Conservation (phyloP, 2,888 invertebrate species). For the Galeruca laticollis region DNA sequence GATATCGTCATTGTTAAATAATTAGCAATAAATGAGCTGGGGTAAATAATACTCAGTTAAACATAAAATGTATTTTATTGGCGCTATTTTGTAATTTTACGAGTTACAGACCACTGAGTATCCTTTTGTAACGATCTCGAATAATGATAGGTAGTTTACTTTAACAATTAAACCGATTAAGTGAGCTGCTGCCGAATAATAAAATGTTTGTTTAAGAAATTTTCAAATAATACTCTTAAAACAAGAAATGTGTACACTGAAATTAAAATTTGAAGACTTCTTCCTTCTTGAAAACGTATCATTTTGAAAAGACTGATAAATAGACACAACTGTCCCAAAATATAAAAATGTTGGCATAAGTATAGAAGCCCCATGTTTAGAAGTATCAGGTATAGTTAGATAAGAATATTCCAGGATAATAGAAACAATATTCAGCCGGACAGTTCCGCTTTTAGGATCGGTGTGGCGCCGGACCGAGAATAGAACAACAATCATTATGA, state of each 20-base stretch:
- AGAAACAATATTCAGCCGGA: no score
- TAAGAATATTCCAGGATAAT: no score
- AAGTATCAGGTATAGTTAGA: no score
- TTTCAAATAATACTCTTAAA: conserved; percentile 31
- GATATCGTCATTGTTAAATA: conserved; percentile 22
- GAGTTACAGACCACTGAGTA: conserved; percentile 30
- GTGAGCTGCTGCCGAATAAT: conserved; percentile 25
- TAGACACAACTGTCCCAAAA: no score
- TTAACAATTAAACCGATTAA: conserved; percentile 31
- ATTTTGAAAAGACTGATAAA: no score
- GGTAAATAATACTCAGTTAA: conserved; percentile 31
- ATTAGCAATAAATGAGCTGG: conserved; percentile 26
- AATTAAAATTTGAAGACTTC: not conserved
- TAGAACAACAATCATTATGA: no score
- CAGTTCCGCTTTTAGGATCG: no score
- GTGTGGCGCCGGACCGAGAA: no score
- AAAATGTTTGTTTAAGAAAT: conserved; percentile 5
- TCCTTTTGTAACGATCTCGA: conserved; percentile 26
- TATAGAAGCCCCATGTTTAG: no score
- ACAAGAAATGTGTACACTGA: conserved; percentile 31
- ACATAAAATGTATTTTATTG: conserved; percentile 35
- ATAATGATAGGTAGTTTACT: conserved; percentile 30
- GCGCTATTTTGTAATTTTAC: conserved; percentile 32
- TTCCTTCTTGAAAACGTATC: no score
- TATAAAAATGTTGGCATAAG: no score